Base-by-base conservation (phyloP, 2,797 vertebrate genomes). In the Sebastes trivittatus region DNA sequence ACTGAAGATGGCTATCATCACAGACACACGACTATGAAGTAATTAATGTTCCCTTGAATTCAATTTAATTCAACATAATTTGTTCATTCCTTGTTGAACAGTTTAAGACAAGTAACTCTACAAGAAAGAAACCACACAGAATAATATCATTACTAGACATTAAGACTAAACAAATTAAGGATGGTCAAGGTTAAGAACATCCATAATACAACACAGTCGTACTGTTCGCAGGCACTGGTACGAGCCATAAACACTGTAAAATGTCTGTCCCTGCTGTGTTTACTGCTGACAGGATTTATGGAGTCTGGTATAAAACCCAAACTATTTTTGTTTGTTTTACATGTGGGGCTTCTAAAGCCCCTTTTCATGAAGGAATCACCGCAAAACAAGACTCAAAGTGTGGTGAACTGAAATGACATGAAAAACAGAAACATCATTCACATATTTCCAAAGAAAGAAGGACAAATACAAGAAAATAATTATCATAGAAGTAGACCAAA, bases 401-500 rank as follows among this genome's bases (percentile, higher is more conserved):
- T 6, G 46, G 7, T 59, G 18, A 77, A 69, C 22, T 34, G 16
- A 46, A 46, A 56, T 29, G 6, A 68, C 18, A 49, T 10, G 27
- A 22, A 72, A 83, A 72, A 78, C 66, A 84, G 22, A 62, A 10
- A 56, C 36, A 46, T 55, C 10, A 75, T 36, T 76, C 59, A 60
- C 56, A 6, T 20, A 16, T 67, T 73, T 55, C n/a, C 5, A 62
- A 25, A 63, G 6, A 70, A 23, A 62, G 22, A 52, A 5, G 11
- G 6, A 65, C 2, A 64, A 6, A 27, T 52, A 52, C 3, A 14
- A 27, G 7, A 30, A 9, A 22, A 62, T 5, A 22, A 54, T 4
- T 1, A 54, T 54, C 10, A 20, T 20, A 23, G 3, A 20, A 7
- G 6, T 6, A 3, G 23, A 52, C 22, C 38, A 38, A 62, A 65